Percentiles rank a stretch among this genome's conserved stretches.
Evolutionary conservation across 53 echinoderm and acorn worm genomes (phyloP).

Genomic region (Luidia sarsii): DNA sequence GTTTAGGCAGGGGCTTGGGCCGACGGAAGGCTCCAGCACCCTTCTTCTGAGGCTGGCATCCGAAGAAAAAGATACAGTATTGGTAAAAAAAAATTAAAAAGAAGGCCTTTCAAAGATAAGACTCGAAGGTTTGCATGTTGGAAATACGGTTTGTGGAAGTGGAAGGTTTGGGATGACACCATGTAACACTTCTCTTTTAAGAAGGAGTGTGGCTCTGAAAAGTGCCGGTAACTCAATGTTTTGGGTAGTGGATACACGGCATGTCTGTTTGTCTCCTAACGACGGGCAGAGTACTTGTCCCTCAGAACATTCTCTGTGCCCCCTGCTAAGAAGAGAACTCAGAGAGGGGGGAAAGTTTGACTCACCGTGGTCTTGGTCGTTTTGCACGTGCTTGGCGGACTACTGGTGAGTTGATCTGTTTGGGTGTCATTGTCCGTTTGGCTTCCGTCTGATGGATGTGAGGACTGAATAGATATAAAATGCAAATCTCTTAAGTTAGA

Average conservation of each 20-base stretch:
- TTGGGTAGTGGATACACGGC: background rate
- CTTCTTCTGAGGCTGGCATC: constrained; percentile 46
- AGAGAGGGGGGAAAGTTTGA: too few relatives aligned
- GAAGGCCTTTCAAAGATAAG: background rate
- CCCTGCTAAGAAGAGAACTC: too few relatives aligned
- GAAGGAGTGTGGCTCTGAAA: too few relatives aligned
- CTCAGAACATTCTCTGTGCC: too few relatives aligned
- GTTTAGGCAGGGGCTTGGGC: constrained; percentile 63
- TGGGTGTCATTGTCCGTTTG: constrained; percentile 18
- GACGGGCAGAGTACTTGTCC: too few relatives aligned
- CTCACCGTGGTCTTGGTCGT: constrained; percentile 6
- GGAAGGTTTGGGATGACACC: too few relatives aligned
- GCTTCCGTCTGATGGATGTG: constrained; percentile 26
- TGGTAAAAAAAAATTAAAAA: background rate
- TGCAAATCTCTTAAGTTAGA: too few relatives aligned
- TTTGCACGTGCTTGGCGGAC: constrained; percentile 20
- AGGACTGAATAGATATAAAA: constrained; percentile 11
- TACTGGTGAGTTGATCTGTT: constrained; percentile 14
- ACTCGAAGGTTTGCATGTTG: too few relatives aligned
- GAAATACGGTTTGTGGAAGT: background rate
- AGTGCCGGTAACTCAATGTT: too few relatives aligned
- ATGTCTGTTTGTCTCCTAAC: too few relatives aligned
- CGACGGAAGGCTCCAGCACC: constrained; percentile 48
- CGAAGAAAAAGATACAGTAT: background rate
- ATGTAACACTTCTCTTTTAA: too few relatives aligned